phyloP scores from a whole-genome alignment of 2,797 vertebrate genomes.

The Schizopygopsis pylzovi region DNA sequence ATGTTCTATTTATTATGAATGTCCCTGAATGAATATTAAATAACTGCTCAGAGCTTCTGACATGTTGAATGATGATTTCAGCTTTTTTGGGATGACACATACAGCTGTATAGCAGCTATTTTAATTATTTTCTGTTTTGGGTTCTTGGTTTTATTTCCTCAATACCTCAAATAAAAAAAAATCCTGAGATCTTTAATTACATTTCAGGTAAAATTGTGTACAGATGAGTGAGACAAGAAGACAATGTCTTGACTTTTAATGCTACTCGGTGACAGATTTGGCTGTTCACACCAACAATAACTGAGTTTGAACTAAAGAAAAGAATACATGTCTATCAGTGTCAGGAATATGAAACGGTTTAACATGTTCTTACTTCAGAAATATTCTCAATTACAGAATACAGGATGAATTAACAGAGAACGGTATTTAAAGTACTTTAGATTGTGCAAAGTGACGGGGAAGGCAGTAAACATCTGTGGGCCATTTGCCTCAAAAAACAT shows the following conservation, averaged over 20 bases:
- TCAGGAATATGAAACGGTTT: neutral
- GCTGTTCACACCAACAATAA: neutral
- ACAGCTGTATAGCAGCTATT: neutral
- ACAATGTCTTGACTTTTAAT: neutral
- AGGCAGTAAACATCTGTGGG: no score
- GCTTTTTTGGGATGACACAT: neutral
- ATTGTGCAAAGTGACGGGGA: no score
- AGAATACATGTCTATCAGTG: neutral
- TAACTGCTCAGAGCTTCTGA: neutral
- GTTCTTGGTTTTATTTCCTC: neutral
- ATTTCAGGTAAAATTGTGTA: neutral
- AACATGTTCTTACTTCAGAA: neutral
- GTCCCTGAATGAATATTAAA: slow-evolving; percentile 26
- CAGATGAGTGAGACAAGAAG: neutral
- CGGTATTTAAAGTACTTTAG: no score
- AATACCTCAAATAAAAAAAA: slow-evolving; percentile 17
- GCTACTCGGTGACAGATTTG: neutral
- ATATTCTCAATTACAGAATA: neutral
- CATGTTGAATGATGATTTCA: neutral
- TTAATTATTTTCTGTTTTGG: neutral
- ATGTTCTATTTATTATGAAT: slow-evolving; percentile 31
- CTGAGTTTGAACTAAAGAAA: neutral
- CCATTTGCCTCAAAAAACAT: no score
- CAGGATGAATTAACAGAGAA: no score
- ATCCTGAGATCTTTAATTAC: neutral